Evolutionary conservation across 2,888 invertebrate species (phyloP).

Genomic region (Carabus problematicus): DNA sequence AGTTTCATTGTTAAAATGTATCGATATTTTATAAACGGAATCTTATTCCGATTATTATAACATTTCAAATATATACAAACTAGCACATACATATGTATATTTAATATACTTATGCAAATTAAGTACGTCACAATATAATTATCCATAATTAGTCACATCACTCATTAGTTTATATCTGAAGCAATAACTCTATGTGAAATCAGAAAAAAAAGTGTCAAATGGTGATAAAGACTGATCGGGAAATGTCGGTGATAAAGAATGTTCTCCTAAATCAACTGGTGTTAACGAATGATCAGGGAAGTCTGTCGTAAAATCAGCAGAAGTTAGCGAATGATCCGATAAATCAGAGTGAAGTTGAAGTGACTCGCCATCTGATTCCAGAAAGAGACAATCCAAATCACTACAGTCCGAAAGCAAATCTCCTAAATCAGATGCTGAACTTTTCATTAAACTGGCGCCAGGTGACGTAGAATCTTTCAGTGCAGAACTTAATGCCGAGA

Average conservation of each 20-base stretch:
- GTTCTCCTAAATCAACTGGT: slow-evolving; percentile 57
- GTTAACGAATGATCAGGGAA: slow-evolving; percentile 55
- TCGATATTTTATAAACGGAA: too few species aligned
- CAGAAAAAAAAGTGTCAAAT: too few species aligned
- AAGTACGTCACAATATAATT: too few species aligned
- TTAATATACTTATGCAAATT: too few species aligned
- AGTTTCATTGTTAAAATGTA: too few species aligned
- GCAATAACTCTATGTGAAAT: too few species aligned
- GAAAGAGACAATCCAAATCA: slow-evolving; percentile 60
- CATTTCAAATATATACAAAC: too few species aligned
- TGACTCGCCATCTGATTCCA: slow-evolving; percentile 69
- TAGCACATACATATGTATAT: too few species aligned
- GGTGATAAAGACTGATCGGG: too few species aligned
- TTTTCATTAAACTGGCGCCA: slow-evolving; percentile 42
- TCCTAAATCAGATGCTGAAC: slow-evolving; percentile 29
- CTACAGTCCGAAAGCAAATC: slow-evolving; percentile 51
- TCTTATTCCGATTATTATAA: too few species aligned
- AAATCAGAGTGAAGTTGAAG: slow-evolving; percentile 53
- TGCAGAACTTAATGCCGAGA: slow-evolving; percentile 75
- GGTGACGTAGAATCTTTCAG: slow-evolving; percentile 53
- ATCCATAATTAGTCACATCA: too few species aligned
- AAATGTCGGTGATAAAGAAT: slow-evolving; percentile 51
- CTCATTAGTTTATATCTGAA: too few species aligned
- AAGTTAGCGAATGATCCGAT: slow-evolving; percentile 64
- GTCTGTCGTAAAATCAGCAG: slow-evolving; percentile 59